Conservation (phyloP, 2,113 vertebrate species). For the Picathartes gymnocephalus region DNA sequence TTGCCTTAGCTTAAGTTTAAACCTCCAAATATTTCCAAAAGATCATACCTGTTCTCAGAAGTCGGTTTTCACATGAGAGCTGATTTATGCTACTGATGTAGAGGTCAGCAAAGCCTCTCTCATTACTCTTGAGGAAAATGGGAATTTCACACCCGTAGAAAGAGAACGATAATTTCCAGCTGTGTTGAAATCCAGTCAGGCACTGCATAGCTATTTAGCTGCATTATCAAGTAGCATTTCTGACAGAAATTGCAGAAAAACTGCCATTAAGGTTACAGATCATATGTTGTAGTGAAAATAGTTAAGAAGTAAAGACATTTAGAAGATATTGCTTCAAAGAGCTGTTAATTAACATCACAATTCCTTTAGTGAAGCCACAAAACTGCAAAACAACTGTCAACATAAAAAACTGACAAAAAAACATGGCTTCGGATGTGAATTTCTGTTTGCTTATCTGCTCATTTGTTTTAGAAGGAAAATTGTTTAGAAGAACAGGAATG, state of each 20-base stretch:
- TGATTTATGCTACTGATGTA: neutral
- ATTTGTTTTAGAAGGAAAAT: neutral
- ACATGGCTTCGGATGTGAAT: neutral
- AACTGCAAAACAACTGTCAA: neutral
- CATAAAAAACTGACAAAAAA: neutral
- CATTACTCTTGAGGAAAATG: neutral
- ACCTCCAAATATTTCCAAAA: neutral
- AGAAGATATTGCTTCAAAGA: neutral
- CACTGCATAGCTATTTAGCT: neutral
- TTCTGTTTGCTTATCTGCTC: neutral
- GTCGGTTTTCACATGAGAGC: neutral
- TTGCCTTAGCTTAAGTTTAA: neutral
- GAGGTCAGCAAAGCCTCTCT: neutral
- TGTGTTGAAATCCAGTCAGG: neutral
- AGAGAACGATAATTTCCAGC: neutral
- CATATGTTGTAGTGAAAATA: neutral
- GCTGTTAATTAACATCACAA: neutral
- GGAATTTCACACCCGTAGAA: neutral
- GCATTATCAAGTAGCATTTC: neutral
- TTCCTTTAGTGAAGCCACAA: neutral
- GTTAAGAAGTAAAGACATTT: neutral
- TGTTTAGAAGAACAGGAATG: neutral
- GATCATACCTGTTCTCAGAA: neutral
- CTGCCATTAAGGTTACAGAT: neutral
- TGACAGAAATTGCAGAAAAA: neutral